Conservation (phyloP, 92 coral and sea anemone species). For the Siderastrea radians region DNA sequence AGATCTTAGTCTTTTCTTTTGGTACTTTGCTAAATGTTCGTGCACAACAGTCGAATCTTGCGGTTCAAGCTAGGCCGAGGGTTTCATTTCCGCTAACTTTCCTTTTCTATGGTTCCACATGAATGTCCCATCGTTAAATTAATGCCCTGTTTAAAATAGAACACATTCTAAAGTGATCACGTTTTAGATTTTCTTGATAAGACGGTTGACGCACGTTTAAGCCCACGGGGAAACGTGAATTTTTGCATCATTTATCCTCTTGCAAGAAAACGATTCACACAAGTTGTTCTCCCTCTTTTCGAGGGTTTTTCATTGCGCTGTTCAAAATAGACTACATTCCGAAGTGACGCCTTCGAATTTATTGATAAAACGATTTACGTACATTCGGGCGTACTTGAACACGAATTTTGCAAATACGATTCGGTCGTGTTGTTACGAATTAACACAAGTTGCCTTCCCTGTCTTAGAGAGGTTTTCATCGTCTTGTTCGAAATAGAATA, state of each 20-base stretch:
- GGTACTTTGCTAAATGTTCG: not conserved
- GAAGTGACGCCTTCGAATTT: not conserved
- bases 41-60: not conserved
- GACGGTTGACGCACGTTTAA: not conserved
- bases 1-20: not conserved
- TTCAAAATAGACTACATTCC: not conserved
- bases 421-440: too few relatives aligned
- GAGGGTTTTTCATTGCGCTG: not conserved
- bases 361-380: not conserved
- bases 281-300: not conserved
- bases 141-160: not conserved
- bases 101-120: slow-evolving; percentile 23
- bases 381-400: not conserved
- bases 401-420: not conserved
- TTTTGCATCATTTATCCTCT: not conserved
- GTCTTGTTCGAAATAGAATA: too few relatives aligned
- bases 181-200: slow-evolving; percentile 4
- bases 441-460: too few relatives aligned
- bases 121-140: slow-evolving; percentile 4
- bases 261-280: not conserved
- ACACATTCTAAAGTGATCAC: not conserved
- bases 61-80: not conserved
- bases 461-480: too few relatives aligned
- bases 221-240: not conserved
- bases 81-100: not conserved